Conservation (phyloP, 2,888 invertebrate species). For the Tinea semifulvella region DNA sequence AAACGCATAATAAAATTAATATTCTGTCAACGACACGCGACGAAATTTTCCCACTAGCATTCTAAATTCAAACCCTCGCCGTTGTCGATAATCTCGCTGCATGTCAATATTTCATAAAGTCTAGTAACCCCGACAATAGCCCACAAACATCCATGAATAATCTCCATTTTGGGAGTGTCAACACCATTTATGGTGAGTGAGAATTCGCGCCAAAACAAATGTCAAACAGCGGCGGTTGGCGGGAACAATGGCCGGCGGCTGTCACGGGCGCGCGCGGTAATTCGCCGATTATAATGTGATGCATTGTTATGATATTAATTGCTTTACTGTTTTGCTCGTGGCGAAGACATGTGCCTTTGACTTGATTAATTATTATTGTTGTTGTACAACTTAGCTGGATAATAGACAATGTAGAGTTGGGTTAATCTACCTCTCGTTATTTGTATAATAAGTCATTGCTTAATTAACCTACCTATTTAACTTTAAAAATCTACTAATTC, state of each 20-base stretch:
- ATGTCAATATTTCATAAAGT: conserved; percentile 48
- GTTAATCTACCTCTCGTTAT: no score
- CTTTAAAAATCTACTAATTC: no score
- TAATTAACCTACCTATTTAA: no score
- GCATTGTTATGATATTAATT: conserved; percentile 46
- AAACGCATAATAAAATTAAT: conserved; percentile 35
- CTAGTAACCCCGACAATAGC: conserved; percentile 48
- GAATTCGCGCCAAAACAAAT: conserved; percentile 53
- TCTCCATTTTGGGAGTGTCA: conserved; percentile 61
- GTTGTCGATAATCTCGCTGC: conserved; percentile 37
- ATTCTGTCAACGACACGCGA: conserved; percentile 51
- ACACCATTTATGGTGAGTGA: conserved; percentile 40
- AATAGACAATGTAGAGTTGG: neutral
- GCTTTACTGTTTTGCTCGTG: conserved; percentile 27
- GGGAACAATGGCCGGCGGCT: conserved; percentile 39
- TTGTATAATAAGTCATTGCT: no score
- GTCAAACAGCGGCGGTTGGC: conserved; percentile 35
- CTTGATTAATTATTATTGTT: neutral
- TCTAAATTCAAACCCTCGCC: conserved; percentile 51
- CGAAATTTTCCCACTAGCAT: conserved; percentile 37
- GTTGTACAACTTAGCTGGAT: no score
- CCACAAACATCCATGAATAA: conserved; percentile 61
- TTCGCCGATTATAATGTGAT: conserved; percentile 40
- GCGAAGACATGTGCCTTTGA: conserved; percentile 9
- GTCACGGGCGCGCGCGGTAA: conserved; percentile 34